Evolutionary conservation across 2,888 invertebrate species (phyloP).

Genomic region (Leucozona laternaria): DNA sequence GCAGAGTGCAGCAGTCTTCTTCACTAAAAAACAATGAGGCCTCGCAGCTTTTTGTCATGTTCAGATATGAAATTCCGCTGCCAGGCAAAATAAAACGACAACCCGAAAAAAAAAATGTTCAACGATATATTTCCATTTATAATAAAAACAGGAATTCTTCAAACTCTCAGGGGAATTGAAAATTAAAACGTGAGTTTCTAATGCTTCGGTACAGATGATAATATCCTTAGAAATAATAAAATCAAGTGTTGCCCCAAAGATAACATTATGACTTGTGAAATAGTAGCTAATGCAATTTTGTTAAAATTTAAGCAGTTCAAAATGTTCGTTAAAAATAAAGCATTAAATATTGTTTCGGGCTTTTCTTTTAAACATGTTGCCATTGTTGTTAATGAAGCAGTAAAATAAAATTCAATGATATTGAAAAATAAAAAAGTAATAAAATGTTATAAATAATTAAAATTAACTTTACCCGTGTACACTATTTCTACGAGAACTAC

Average conservation of each 20-base stretch:
- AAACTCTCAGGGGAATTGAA: not conserved
- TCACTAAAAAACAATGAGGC: no score
- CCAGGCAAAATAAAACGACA: no score
- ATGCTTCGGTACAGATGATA: not conserved
- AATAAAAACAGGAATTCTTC: no score
- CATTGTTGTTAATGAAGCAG: constrained; percentile 6
- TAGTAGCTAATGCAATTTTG: not conserved
- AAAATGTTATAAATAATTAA: constrained; percentile 48
- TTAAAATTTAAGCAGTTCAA: not conserved
- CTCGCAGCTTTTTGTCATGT: no score
- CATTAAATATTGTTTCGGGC: not conserved
- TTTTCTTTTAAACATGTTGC: not conserved
- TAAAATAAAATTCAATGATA: not conserved
- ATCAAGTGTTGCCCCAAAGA: not conserved
- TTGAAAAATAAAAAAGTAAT: not conserved
- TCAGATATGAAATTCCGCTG: no score
- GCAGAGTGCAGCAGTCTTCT: no score
- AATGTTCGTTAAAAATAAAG: not conserved
- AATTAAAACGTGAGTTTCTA: not conserved
- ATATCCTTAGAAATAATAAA: not conserved
- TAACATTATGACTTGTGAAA: not conserved
- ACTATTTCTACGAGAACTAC: constrained; percentile 86
- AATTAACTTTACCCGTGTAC: constrained; percentile 85
- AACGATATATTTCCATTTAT: no score
- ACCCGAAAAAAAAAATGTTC: no score